Evolutionary conservation across 2,113 vertebrate genomes (phyloP), one percentile per base, ranked within the genome.

Genomic region (Antechinus stuartii): DNA sequence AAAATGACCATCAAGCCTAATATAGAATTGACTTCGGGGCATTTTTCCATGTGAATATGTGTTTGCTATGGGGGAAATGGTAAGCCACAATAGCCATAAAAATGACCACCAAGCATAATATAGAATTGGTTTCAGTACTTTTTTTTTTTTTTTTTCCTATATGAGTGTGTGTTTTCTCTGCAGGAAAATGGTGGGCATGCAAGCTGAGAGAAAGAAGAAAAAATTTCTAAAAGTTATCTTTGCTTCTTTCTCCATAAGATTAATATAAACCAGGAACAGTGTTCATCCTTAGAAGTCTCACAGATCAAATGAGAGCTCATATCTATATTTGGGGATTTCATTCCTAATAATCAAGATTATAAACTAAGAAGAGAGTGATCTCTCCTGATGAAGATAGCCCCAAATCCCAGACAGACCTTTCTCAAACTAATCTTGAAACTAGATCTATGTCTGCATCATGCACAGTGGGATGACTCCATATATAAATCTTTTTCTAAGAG

Each of bases 91-190:
- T 68, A 35, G 61, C 93, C 96, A 76, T 90, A 91, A 27, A 96
- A 93, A 94, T 92, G 95, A 94, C 97, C 90, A 97, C 68, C 47
- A 96, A 90, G 47, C 96, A 11, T 94, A 95, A 91, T 95, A 95
- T 97, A 27, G 0, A 94, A 91, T 95, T 14, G 0, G 22, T 95
- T 93, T 95, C 16, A 96, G 76, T 27, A 92, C 61, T 89, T 92
- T 97, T 98, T 98, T 89, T 92, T 89, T 92, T 97, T 98, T 98
- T 89, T 92, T 96, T 98, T 98, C 97, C 96, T 91, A 96, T 97
- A 90, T 53, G 93, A 92, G 95, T 95, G 47, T 96, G 61, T 76
- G 94, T 95, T 97, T 95, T 89, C 49, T 95, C 57, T 9, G 26
- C 61, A 27, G 53, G 27, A 89, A 96, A 91, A 35, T 35, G 12